Evolutionary conservation across 2,888 invertebrate species (phyloP), one percentile per base, ranked within the genome.

Genomic region (Leptogaster cylindrica): DNA sequence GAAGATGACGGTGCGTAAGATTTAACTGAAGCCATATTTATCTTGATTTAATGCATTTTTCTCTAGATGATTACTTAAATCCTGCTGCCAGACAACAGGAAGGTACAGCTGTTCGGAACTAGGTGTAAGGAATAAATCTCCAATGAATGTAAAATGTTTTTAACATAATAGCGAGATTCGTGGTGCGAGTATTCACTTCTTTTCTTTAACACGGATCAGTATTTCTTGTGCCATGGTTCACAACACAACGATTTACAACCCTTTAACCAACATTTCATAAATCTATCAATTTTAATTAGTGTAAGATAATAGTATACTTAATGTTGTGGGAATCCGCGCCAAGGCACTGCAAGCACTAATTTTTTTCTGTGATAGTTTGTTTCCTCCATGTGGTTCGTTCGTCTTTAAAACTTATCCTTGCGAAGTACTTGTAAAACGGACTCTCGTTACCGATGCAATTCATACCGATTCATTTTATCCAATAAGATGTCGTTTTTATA

Each of bases 21-120:
- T 41, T 39, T 48, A 36, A 5, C 33, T 25, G 18, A 27, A 6
- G 25, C 18, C n/a, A 41, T 14, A 27, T 2, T 16, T n/a, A 2
- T 8, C 3, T 2, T 16, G 28, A 14, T 39, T 3, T 63, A 25
- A 23, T 10, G 5, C 4, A 12, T 23, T 50, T 28, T 51, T 12
- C 12, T 27, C 16, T 14, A 77, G 85, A 84, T 75, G 83, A 81
- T 70, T 84, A 84, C 71, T 82, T 81, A 65, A 82, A 83, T 75
- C 79, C 77, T 39, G 81, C 79, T 55, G 81, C 76, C 28, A 76
- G 81, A 7, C 79, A 82, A 70, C 80, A 80, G 70, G 83, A 83
- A 70, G 84, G 82, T 44, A 80, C 81, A 70, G 83, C 81, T 65
- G 82, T 84, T 72, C 79, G 84, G 73, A 81, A 83, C 74, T 83